Percentiles rank a stretch among this genome's conserved stretches.
Conservation (phyloP, 2,888 invertebrate species). For the Acanthopleura granulata region DNA sequence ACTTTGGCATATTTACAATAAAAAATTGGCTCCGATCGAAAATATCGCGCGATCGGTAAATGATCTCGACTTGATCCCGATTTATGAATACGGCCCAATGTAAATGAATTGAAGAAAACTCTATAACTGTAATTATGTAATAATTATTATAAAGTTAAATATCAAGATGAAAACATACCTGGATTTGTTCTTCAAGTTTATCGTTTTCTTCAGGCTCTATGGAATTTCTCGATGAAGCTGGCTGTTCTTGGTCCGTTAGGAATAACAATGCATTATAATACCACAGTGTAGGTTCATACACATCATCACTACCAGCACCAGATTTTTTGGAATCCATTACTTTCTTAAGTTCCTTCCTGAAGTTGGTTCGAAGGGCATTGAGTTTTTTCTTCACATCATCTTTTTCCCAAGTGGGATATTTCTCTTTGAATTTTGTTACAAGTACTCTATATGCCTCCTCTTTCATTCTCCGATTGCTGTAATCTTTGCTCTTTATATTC, state of each 20-base stretch:
- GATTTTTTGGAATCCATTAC: conserved; percentile 30
- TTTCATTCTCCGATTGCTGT: conserved; percentile 41
- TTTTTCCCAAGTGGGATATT: conserved; percentile 30
- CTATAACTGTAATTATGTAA: too few relatives aligned
- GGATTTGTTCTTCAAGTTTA: too few relatives aligned
- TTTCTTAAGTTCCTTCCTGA: conserved; percentile 47
- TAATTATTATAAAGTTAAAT: too few relatives aligned
- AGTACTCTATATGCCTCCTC: conserved; percentile 29
- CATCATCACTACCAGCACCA: conserved; percentile 23
- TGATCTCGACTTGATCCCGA: too few relatives aligned
- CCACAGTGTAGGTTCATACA: conserved; percentile 28
- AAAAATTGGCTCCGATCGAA: too few relatives aligned
- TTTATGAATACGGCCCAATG: too few relatives aligned
- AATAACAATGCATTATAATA: conserved; percentile 29
- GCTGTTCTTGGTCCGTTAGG: conserved; percentile 26
- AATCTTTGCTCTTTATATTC: conserved; percentile 46
- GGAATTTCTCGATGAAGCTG: conserved; percentile 21
- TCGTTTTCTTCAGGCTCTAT: background rate
- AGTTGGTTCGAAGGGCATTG: conserved; percentile 44
- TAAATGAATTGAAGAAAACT: too few relatives aligned
- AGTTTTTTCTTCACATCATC: conserved; percentile 43
- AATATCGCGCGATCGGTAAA: too few relatives aligned
- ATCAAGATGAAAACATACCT: too few relatives aligned
- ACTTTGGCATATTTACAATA: too few relatives aligned
- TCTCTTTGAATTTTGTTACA: conserved; percentile 29